These are phyloP conservation scores for Agrochola macilenta DNA, from an alignment of 2,888 invertebrate species.

Conservation along the genomic window DNA sequence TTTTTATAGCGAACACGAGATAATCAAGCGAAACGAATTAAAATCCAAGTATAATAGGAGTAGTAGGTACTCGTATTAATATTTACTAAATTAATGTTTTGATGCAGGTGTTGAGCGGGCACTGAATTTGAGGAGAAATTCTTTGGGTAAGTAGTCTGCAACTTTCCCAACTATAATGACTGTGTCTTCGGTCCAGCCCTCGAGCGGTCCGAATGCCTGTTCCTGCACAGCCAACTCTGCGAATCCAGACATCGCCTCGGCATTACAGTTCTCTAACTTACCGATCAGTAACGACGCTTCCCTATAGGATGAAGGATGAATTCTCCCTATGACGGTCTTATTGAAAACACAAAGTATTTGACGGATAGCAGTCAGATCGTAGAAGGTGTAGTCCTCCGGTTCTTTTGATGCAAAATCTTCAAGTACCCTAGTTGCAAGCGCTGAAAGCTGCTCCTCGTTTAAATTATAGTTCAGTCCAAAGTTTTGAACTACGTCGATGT, in stretches of 20 bases:
- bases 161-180: constrained; percentile 83
- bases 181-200: constrained; percentile 81
- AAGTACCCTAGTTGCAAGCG: constrained; percentile 88
- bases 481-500: constrained; percentile 89
- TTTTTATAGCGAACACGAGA: neutral
- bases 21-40: constrained; percentile 24
- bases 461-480: constrained; percentile 89
- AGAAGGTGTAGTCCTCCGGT: constrained; percentile 90
- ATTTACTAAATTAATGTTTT: neutral
- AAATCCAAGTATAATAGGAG: constrained; percentile 7
- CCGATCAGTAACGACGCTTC: constrained; percentile 86
- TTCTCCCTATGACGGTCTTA: constrained; percentile 86
- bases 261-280: constrained; percentile 84
- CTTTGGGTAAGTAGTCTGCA: constrained; percentile 77
- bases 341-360: constrained; percentile 91
- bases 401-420: constrained; percentile 89
- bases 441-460: constrained; percentile 80
- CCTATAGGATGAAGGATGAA: constrained; percentile 89
- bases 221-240: constrained; percentile 84
- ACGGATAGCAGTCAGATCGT: constrained; percentile 88
- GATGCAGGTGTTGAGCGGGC: neutral
- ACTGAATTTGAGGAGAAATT: constrained; percentile 33
- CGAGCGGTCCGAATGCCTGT: constrained; percentile 85
- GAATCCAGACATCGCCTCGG: constrained; percentile 84
- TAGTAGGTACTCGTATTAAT: no score